Conservation (phyloP, 2,888 invertebrate genomes). For the Tiliacea citrago region DNA sequence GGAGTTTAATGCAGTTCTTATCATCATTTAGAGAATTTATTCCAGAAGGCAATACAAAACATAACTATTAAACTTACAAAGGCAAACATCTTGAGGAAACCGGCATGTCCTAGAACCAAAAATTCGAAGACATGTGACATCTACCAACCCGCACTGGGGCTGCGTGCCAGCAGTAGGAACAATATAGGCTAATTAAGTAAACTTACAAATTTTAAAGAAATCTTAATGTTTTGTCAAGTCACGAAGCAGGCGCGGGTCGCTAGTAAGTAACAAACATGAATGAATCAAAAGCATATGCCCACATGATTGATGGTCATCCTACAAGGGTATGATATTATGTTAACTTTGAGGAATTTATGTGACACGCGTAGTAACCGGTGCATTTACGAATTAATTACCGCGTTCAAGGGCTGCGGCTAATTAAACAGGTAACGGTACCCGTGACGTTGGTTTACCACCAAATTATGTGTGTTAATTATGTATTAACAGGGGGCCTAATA, state of each 20-base stretch:
- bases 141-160: too few species aligned
- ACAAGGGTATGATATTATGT: constrained; percentile 71
- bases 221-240: not conserved
- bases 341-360: constrained; percentile 87
- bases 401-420: constrained; percentile 80
- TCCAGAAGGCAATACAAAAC: too few species aligned
- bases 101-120: too few species aligned
- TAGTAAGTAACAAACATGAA: not conserved
- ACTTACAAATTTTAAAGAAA: not conserved
- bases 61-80: too few species aligned
- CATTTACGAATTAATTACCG: constrained; percentile 85
- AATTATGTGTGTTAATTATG: constrained; percentile 63
- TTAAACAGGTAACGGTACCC: constrained; percentile 79
- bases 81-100: too few species aligned
- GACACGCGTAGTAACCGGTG: constrained; percentile 82
- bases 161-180: too few species aligned
- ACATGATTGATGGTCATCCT: constrained; percentile 62
- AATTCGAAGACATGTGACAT: too few species aligned
- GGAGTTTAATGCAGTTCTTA: too few species aligned
- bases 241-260: not conserved
- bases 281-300: constrained; percentile 4
- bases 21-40: too few species aligned
- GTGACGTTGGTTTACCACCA: constrained; percentile 59
- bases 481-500: constrained; percentile 27
- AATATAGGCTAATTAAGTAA: not conserved